Conservation (phyloP, 2,888 invertebrate species). For the Hypena proboscidalis region DNA sequence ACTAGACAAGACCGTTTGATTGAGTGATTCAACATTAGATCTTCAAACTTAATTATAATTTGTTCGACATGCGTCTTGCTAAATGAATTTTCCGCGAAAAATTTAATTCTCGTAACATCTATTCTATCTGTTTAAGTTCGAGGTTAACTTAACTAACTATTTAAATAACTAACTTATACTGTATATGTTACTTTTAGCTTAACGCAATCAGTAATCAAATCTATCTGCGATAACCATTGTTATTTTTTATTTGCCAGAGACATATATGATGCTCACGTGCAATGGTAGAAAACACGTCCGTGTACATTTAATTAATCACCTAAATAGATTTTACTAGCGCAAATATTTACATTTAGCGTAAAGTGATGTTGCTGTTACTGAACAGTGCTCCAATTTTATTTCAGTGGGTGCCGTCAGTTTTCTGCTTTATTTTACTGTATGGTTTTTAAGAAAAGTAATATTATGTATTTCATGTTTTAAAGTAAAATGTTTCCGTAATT, state of each 20-base stretch:
- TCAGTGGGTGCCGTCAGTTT: slow-evolving; percentile 29
- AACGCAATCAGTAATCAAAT: slow-evolving; percentile 43
- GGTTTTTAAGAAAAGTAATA: slow-evolving; percentile 26
- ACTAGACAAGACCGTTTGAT: slow-evolving; percentile 34
- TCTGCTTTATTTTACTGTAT: slow-evolving; percentile 26
- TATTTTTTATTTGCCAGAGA: slow-evolving; percentile 34
- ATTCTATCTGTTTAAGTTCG: too few species aligned
- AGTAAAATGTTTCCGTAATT: slow-evolving; percentile 8
- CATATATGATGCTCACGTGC: slow-evolving; percentile 31
- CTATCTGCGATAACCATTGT: slow-evolving; percentile 45
- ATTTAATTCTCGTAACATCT: too few species aligned
- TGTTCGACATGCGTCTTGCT: too few species aligned
- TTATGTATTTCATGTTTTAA: slow-evolving; percentile 13
- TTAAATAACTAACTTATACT: too few species aligned
- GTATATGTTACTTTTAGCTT: slow-evolving; percentile 38
- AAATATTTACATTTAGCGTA: slow-evolving; percentile 72
- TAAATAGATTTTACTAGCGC: slow-evolving; percentile 75
- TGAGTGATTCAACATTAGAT: slow-evolving; percentile 10
- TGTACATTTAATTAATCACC: slow-evolving; percentile 70
- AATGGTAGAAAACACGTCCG: slow-evolving; percentile 56
- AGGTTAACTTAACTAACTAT: too few species aligned
- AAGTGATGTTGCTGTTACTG: slow-evolving; percentile 55
- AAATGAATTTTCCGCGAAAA: too few species aligned
- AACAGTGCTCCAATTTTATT: slow-evolving; percentile 53
- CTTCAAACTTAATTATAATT: neutral